Percentiles rank a stretch among this genome's conserved stretches.
phyloP scores from a whole-genome alignment of 2,888 invertebrate genomes.

The Tetragonisca angustula region DNA sequence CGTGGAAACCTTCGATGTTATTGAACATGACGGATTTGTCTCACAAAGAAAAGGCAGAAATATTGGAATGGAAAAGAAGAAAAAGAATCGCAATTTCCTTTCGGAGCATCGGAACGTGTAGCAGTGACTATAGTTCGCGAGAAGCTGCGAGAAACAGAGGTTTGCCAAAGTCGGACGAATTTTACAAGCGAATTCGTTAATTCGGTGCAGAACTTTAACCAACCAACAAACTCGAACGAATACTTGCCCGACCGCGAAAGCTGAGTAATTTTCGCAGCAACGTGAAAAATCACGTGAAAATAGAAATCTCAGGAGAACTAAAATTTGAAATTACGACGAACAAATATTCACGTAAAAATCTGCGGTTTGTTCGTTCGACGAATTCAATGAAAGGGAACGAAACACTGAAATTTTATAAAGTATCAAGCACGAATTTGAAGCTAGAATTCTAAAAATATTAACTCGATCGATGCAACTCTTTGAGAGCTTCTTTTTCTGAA shows the following conservation, averaged over 20 bases:
- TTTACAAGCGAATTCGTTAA: slow-evolving; percentile 56
- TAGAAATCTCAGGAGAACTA: background rate
- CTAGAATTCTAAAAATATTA: no score
- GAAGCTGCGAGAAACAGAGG: slow-evolving; percentile 21
- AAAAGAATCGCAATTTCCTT: slow-evolving; percentile 36
- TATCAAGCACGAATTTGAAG: no score
- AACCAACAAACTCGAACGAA: slow-evolving; percentile 23
- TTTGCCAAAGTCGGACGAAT: slow-evolving; percentile 30
- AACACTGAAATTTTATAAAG: no score
- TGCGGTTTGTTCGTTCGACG: no score
- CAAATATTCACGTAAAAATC: no score
- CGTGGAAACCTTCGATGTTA: no score
- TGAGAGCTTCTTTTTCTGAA: no score
- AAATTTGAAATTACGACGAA: background rate
- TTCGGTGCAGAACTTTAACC: slow-evolving; percentile 28
- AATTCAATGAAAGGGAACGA: no score
- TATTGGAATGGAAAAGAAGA: slow-evolving; percentile 31
- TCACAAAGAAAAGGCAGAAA: slow-evolving; percentile 19
- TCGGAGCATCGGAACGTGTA: slow-evolving; percentile 20
- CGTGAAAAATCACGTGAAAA: background rate
- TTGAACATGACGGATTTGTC: slow-evolving; percentile 1
- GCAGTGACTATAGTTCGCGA: slow-evolving; percentile 1
- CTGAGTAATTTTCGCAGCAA: background rate
- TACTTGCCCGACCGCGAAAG: slow-evolving; percentile 9
- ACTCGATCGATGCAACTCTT: background rate